Evolutionary conservation across 37 sponge, comb jelly and placozoan genomes (phyloP).

Genomic region (Halichondria panicea): DNA sequence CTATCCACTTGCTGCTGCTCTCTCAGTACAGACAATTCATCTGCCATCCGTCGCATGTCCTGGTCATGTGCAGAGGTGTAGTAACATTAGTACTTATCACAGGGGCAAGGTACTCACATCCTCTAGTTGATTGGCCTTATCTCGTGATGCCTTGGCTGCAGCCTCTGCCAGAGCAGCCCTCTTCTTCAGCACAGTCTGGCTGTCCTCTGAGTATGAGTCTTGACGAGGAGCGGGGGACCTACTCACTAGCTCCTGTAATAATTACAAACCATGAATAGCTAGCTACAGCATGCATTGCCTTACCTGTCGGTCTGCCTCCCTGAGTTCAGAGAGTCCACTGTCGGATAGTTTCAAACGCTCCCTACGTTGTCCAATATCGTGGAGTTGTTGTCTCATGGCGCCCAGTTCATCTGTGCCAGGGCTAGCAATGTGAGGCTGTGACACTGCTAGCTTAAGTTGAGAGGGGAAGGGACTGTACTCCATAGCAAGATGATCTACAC

Average conservation of each 20-base stretch:
- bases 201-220: too few relatives aligned
- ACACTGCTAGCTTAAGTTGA: conserved; percentile 9
- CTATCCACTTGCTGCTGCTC: conserved; percentile 21
- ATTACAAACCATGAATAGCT: too few relatives aligned
- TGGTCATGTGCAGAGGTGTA: conserved; percentile 4
- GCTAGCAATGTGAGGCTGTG: conserved; percentile 19
- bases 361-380: conserved; percentile 17
- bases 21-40: conserved; percentile 20
- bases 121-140: conserved; percentile 34
- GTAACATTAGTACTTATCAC: not conserved
- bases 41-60: conserved; percentile 16
- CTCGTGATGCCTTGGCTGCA: conserved; percentile 26
- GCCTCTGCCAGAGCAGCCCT: conserved; percentile 24
- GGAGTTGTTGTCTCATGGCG: conserved; percentile 48
- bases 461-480: conserved; percentile 3
- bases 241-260: too few relatives aligned
- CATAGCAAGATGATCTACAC: conserved; percentile 22
- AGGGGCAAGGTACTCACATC: conserved; percentile 30
- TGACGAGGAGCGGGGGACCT: too few relatives aligned
- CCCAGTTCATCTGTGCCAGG: conserved; percentile 18
- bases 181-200: conserved; percentile 23
- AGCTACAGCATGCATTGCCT: too few relatives aligned
- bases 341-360: conserved; percentile 6
- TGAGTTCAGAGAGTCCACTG: too few relatives aligned
- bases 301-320: too few relatives aligned